Conservation (phyloP, 53 echinoderm and acorn worm genomes). For the Glandiceps talaboti region DNA sequence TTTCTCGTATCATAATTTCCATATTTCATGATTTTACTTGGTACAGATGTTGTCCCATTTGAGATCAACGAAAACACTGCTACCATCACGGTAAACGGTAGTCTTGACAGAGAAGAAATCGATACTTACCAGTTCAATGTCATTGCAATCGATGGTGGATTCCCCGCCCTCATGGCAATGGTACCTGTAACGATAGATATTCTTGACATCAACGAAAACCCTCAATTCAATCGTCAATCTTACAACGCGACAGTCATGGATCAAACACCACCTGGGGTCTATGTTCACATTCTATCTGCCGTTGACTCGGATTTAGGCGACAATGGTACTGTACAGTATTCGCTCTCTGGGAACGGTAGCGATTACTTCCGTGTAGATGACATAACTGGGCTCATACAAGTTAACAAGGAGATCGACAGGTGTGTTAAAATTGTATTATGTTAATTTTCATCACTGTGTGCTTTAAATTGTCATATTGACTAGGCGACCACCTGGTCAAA, state of each 20-base stretch:
- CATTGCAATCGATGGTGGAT: not conserved
- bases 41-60: not conserved
- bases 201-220: conserved; percentile 46
- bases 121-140: conserved; percentile 2
- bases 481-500: too few relatives aligned
- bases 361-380: not conserved
- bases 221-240: conserved; percentile 16
- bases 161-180: not conserved
- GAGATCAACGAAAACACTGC: not conserved
- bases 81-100: conserved; percentile 4
- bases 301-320: not conserved
- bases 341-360: not conserved
- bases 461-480: too few relatives aligned
- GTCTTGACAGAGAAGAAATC: not conserved
- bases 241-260: not conserved
- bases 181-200: conserved; percentile 43
- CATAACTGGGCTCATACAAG: not conserved
- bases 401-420: not conserved
- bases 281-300: not conserved
- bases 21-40: too few relatives aligned
- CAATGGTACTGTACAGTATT: not conserved
- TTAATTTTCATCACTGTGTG: too few relatives aligned
- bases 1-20: too few relatives aligned
- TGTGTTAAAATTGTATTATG: too few relatives aligned
- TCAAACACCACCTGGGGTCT: not conserved